Base-by-base conservation (phyloP, 2,888 invertebrate genomes). In the Leptothorax acervorum region DNA sequence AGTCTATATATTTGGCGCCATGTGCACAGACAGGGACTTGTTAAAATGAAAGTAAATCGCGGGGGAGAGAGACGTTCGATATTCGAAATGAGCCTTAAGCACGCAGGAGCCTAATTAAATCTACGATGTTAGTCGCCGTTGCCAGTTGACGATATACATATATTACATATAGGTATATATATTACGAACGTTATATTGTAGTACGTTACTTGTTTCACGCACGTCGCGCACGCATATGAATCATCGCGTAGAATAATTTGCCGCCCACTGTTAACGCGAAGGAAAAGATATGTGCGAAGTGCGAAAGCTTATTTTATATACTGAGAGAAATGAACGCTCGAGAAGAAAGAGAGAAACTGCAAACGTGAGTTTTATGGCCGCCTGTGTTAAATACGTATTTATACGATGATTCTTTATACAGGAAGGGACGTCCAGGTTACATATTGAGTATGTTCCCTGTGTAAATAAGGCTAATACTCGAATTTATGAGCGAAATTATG, bases 1-100 rank as follows among this genome's bases (percentile, higher is more conserved):
- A 86, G 65, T 86, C 57, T 78, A 88, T 74, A 75, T 73, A 75
- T 71, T 86, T 71, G 31, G 35, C 31, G 48, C 76, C 85, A 82
- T 62, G 76, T 87, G 85, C 82, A 71, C 53, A 76, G 84, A 39
- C 18, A 57, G 42, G 39, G 53, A 35, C 6, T 65, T 53, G 53
- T 45, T 66, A 55, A 82, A 55, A 57, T 78, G 48, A 73, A 81
- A 71, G 60, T 51, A 35, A 81, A 60, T 15, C 42, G n/a, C 23
- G 12, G 9, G 23, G 9, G 18, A 31, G 12, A 53, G 39, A 60
- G 18, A 48, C 18, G 60, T 71, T 79, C 70, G 79, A 79, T 71
- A 81, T 23, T 23, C 8, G 18, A 81, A 71, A 48, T 60, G 79
- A 81, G 60, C 57, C 57, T 79, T 71, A 71, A 81, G 60, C 71